Base-by-base conservation (phyloP, 1,140 invertebrate genomes). In the Brachionus rotundiformis region DNA sequence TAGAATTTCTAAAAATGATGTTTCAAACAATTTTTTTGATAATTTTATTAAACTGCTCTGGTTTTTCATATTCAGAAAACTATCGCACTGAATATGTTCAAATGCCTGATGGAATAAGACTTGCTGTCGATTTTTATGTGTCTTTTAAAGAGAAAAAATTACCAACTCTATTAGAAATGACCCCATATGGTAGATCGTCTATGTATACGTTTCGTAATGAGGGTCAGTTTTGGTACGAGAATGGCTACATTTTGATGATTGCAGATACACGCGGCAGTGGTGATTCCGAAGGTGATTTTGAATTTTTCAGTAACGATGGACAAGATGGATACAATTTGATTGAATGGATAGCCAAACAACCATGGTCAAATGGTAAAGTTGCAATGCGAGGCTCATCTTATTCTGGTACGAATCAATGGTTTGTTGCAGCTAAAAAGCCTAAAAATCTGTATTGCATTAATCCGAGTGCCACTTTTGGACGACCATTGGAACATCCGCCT, bases 361-460 rank as follows among this genome's bases (percentile, higher is more conserved):
- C 25, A 8, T 75, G 71, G 71, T 77, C 73, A 23, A 77, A 77
- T 23, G 39, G 19, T n/a, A 77, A 77, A 77, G 41, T 77, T 7
- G 73, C 23, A n/a, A 77, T 77, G 73, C 8, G 73, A 31, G 76
- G 76, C 4, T 59, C 47, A 25, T 80, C 76, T 36, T 80, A 80
- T 25, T 25, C 76, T 16, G 76, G 76, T 3, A 80, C 76, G 8
- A 80, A 80, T 80, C 76, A 80, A 59, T 80, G 47, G 76, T 80
- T 13, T 80, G 31, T 61, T 7, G 76, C 76, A 19, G 23, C 16
- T n/a, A 44, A 59, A 65, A 39, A 80, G 41, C 76, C 76, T 3
- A 39, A 39, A 19, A 23, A 80, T 25, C 27, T 80, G 0, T 39
- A 10, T 3, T 80, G 76, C 27, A 80, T 80, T 11, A 80, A 49